phyloP scores from a whole-genome alignment of 2,888 invertebrate genomes.

The Cactoblastis cactorum region DNA sequence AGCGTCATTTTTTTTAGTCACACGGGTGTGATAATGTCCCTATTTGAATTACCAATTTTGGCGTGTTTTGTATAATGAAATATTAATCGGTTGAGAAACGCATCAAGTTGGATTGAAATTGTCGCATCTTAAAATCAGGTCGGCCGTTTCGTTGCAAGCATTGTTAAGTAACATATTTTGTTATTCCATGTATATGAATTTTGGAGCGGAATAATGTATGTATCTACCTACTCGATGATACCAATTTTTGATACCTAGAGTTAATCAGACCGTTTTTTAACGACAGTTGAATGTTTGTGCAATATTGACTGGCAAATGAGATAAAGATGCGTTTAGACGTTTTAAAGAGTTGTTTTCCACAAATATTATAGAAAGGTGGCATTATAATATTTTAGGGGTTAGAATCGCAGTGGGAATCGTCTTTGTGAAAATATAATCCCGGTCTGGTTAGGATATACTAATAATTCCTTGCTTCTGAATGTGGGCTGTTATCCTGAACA shows the following conservation, averaged over 20 bases:
- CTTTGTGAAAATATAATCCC: no score
- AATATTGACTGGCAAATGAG: neutral
- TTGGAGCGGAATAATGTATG: constrained; percentile 34
- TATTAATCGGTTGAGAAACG: constrained; percentile 41
- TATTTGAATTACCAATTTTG: constrained; percentile 18
- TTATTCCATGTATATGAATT: constrained; percentile 47
- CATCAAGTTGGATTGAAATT: constrained; percentile 38
- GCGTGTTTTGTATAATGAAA: constrained; percentile 22
- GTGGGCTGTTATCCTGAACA: no score
- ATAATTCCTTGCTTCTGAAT: no score
- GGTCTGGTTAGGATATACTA: no score
- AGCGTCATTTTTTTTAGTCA: neutral
- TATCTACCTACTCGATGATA: constrained; percentile 3
- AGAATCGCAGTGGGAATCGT: no score
- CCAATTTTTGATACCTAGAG: neutral
- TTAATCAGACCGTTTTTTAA: neutral
- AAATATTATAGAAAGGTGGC: no score
- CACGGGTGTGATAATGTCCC: neutral
- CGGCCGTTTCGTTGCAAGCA: constrained; percentile 46
- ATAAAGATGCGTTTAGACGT: no score
- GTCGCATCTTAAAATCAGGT: constrained; percentile 51
- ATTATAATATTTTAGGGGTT: no score
- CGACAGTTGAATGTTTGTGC: neutral
- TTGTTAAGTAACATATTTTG: constrained; percentile 49
- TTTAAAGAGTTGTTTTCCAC: no score